A percentile compares a stretch with the other conserved stretches of the same genome.
These are phyloP conservation scores for Monomorium pharaonis DNA, from an alignment of 1,140 invertebrate genomes.

Conservation along the genomic window DNA sequence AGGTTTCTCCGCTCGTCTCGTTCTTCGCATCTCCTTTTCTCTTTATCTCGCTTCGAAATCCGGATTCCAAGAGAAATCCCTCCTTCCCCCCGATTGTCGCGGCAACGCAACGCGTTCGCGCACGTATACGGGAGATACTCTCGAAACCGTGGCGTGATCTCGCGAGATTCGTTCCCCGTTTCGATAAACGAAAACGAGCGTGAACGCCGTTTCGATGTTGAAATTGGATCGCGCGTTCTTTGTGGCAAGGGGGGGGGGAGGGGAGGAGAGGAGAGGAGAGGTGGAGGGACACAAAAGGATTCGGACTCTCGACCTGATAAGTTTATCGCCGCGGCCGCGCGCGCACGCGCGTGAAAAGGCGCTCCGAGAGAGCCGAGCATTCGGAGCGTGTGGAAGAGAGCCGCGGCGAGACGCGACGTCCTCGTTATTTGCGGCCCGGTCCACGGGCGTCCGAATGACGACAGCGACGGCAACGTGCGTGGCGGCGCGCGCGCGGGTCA, in stretches of 20 bases:
- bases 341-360: neutral
- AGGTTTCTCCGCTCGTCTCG: neutral
- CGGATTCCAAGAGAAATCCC: too few relatives aligned
- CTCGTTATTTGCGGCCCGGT: conserved; percentile 20
- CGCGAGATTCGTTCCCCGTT: neutral
- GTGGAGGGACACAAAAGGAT: conserved; percentile 9
- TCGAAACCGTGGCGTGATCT: too few relatives aligned
- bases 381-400: neutral
- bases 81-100: too few relatives aligned
- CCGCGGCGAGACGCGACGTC: conserved; percentile 2
- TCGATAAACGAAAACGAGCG: neutral
- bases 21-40: neutral
- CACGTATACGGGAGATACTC: too few relatives aligned
- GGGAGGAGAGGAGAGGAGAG: too few relatives aligned
- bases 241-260: too few relatives aligned
- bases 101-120: too few relatives aligned
- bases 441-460: conserved; percentile 16
- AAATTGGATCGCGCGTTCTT: conserved; percentile 14
- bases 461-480: neutral
- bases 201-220: too few relatives aligned
- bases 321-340: neutral
- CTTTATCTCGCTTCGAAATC: too few relatives aligned
- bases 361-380: neutral
- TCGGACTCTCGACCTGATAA: conserved; percentile 23
- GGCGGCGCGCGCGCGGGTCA: conserved; percentile 23